Percentiles rank a stretch among this genome's conserved stretches.
phyloP scores from a whole-genome alignment of 2,113 vertebrate species.

The Orientallactaga bullata region DNA sequence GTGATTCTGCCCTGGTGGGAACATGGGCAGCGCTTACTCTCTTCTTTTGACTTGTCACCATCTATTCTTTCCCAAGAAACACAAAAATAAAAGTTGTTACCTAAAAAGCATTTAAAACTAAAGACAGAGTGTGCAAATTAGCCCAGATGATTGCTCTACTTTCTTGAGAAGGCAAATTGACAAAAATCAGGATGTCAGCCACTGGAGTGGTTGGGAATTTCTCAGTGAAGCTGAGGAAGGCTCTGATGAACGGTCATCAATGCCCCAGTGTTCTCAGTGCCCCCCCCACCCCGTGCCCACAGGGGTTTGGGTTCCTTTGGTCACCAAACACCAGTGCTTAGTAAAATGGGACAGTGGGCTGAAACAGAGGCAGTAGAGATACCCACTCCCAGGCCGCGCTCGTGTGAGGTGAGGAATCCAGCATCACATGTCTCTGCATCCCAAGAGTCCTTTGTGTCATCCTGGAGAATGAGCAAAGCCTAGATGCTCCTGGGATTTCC shows the following conservation, averaged over 20 bases:
- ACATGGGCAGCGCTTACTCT: background rate
- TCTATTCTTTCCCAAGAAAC: conserved; percentile 29
- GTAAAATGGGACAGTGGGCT: background rate
- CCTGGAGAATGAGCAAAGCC: background rate
- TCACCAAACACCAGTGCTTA: background rate
- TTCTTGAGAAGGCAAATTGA: conserved; percentile 7
- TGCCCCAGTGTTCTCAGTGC: background rate
- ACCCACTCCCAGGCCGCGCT: background rate
- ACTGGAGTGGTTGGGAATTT: background rate
- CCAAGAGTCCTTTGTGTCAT: background rate
- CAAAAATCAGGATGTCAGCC: background rate
- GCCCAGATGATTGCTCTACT: background rate
- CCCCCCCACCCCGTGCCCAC: fast-evolving
- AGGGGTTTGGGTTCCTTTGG: background rate
- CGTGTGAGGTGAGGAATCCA: background rate
- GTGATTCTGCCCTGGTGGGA: background rate
- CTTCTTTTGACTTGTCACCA: background rate
- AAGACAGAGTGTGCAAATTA: conserved; percentile 17
- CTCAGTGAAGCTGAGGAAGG: background rate
- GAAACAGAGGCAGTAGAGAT: fast-evolving
- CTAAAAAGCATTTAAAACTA: conserved; percentile 55
- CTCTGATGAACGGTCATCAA: background rate
- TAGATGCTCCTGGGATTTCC: background rate
- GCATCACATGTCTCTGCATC: background rate
- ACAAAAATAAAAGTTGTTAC: background rate